Percentiles rank a stretch among this genome's conserved stretches.
Evolutionary conservation across 2,113 vertebrate genomes (phyloP).

Genomic region (Cairina moschata): DNA sequence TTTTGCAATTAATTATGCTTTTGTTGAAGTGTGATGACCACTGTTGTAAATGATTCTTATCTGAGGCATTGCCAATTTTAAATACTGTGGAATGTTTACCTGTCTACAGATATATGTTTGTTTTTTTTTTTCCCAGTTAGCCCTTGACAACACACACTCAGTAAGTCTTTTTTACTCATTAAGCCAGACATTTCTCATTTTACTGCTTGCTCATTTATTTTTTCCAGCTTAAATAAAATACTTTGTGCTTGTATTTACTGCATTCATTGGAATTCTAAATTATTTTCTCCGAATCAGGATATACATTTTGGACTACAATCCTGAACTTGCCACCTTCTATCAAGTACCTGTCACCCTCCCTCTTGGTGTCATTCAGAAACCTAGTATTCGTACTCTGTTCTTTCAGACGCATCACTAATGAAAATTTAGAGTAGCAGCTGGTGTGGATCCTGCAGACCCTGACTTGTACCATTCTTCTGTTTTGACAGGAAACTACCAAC

Average conservation of each 20-base stretch:
- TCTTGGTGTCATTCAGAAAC: neutral
- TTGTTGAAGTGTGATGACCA: neutral
- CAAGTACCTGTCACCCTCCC: neutral
- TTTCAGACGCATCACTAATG: neutral
- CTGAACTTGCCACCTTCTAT: neutral
- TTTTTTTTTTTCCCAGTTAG: neutral
- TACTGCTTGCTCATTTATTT: neutral
- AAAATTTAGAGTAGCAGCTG: neutral
- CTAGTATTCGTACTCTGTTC: neutral
- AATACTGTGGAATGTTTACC: neutral
- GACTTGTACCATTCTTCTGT: neutral
- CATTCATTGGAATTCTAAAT: neutral
- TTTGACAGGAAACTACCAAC: neutral
- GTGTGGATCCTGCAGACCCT: neutral
- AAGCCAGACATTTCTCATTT: neutral
- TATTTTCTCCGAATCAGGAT: neutral
- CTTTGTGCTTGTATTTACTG: conserved; percentile 1
- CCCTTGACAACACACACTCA: neutral
- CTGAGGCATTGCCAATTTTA: neutral
- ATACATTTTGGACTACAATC: neutral
- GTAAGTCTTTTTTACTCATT: neutral
- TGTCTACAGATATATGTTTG: neutral
- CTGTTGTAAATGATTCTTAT: neutral
- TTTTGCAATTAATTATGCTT: neutral
- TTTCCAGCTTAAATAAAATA: neutral